Base-by-base conservation (phyloP, 2,888 invertebrate genomes). In the Eremobia ochroleuca region DNA sequence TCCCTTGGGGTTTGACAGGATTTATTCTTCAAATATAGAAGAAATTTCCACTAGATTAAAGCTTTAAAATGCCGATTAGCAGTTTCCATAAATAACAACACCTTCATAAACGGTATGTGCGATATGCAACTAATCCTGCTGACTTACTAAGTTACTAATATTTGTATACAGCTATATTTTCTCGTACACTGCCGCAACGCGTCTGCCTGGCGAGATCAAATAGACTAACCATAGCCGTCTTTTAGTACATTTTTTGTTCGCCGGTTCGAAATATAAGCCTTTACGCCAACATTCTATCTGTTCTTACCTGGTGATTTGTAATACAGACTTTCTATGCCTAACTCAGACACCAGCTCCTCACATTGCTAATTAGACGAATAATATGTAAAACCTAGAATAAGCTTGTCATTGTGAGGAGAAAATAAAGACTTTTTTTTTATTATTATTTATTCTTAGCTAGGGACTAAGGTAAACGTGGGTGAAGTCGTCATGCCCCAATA, bases 231-330 rank as follows among this genome's bases (percentile, higher is more conserved):
- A 68, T 34, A 58, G 40, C 34, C 18, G 6, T 52, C 25, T 49
- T 28, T 64, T 58, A 76, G 68, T 43, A 68, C 9, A 79, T 67
- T 79, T 73, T 67, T 61, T 65, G 25, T 61, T 40, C 28, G 18
- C 4, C 43, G 25, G 31, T 59, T 58, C n/a, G 11, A 49, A 80
- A 46, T 55, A 40, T 34, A 61, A 59, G 15, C 37, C n/a, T 70
- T 61, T 34, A 61, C 0, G 28, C 8, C 13, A 55, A 66, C 31
- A 49, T 68, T 34, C 31, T n/a, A n/a, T n/a, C n/a, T n/a, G n/a
- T n/a, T n/a, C n/a, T n/a, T n/a, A n/a, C n/a, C n/a, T n/a, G n/a
- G n/a, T n/a, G n/a, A n/a, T n/a, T n/a, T n/a, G n/a, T n/a, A n/a
- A n/a, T n/a, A n/a, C n/a, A n/a, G n/a, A n/a, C n/a, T n/a, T n/a